Evolutionary conservation across 2,888 invertebrate genomes (phyloP), one percentile per base, ranked within the genome.

Genomic region (Leucozona laternaria): DNA sequence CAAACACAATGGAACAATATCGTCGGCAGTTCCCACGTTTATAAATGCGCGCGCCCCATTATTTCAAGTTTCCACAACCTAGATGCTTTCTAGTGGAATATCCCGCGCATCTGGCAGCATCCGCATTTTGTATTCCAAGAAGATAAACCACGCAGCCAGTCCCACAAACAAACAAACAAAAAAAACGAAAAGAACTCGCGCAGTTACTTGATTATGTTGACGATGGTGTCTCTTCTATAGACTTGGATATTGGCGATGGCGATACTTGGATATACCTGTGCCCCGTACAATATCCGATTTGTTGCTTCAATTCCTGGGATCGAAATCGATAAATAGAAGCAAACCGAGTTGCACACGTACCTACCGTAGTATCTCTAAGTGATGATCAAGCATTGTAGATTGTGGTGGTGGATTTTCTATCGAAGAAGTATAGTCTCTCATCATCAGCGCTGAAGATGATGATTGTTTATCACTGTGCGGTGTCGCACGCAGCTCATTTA

Each of bases 111-210:
- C 81, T 86, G 86, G 81, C 81, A 64, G 86, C 78, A 81, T 86
- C 86, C 86, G 86, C 86, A 81, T 86, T 82, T 86, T 73, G 78
- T 86, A 86, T 86, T 86, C 86, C 71, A 45, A 81, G 86, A 82
- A 81, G 78, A 86, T 86, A 81, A 81, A 75, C 86, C 78, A 75
- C 86, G 81, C 75, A 86, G 73, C 73, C 53, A 45, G 34, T 37
- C 34, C 70, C 40, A 75, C 22, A 22, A 64, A 45, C 22, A 50
- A 22, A 43, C 6, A 60, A 25, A 5, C 13, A 28, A 62, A 43
- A 43, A 20, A 78, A 72, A 66, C 66, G 2, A 71, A 40, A 37
- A 60, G 58, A 76, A 70, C 53, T 84, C 70, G 53, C 68, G 53
- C 50, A 84, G 76, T 48, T 72, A 76, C 77, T 79, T 77, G 77